Conservation (phyloP, 2,888 invertebrate species). For the Ceratothoa steindachneri region DNA sequence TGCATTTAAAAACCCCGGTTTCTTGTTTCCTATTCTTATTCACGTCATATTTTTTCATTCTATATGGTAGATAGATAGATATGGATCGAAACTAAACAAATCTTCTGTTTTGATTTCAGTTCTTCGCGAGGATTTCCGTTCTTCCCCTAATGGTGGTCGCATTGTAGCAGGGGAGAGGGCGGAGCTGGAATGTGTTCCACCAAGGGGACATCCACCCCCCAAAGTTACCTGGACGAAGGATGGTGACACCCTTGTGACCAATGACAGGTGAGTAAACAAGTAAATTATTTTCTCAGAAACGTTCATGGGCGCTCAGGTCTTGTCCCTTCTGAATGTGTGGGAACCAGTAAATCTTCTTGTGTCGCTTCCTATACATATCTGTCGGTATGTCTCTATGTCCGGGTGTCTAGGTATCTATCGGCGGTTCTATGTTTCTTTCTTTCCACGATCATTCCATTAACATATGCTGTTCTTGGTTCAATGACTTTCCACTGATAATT, state of each 20-base stretch:
- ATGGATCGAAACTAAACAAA: too few species aligned
- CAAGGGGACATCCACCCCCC: slow-evolving; percentile 91
- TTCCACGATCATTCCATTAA: too few species aligned
- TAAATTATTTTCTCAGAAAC: background rate
- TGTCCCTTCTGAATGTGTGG: background rate
- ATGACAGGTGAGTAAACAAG: slow-evolving; percentile 38
- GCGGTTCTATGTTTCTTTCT: too few species aligned
- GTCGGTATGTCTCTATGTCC: background rate
- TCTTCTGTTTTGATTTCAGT: slow-evolving; percentile 70
- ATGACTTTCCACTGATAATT: too few species aligned
- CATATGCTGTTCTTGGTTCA: too few species aligned
- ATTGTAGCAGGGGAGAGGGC: slow-evolving; percentile 90
- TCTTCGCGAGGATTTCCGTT: slow-evolving; percentile 89
- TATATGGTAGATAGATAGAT: too few species aligned
- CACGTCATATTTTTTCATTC: too few species aligned
- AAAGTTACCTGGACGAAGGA: slow-evolving; percentile 83
- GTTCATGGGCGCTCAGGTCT: background rate
- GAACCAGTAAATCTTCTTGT: background rate
- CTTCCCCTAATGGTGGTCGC: slow-evolving; percentile 80
- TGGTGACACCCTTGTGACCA: slow-evolving; percentile 48
- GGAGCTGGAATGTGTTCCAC: slow-evolving; percentile 84
- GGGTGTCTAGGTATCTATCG: background rate
- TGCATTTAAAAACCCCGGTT: too few species aligned
- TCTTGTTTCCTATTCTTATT: too few species aligned
- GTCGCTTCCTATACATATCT: too few species aligned